Conservation (phyloP, 2,888 invertebrate genomes). For the Phanerotoma sp. region DNA sequence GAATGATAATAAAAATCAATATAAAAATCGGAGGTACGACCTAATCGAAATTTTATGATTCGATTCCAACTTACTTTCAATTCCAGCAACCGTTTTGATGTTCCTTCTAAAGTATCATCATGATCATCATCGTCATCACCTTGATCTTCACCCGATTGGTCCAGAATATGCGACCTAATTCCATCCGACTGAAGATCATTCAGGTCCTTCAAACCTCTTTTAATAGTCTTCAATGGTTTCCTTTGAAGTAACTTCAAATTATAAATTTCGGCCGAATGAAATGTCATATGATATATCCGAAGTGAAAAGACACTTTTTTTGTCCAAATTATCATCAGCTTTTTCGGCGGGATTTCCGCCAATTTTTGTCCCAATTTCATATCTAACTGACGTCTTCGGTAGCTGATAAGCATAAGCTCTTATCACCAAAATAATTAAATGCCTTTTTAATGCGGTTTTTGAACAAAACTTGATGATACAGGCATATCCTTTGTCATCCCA, state of each 20-base stretch:
- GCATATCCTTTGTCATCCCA: constrained; percentile 45
- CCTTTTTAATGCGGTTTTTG: constrained; percentile 40
- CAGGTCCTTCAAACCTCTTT: no score
- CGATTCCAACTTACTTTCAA: no score
- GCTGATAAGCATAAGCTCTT: constrained; percentile 41
- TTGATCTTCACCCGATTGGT: no score
- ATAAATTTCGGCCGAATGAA: constrained; percentile 44
- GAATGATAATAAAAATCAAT: no score
- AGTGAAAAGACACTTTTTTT: constrained; percentile 30
- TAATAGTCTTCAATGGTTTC: constrained; percentile 24
- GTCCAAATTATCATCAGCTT: background rate
- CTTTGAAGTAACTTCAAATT: constrained; percentile 42
- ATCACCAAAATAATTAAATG: constrained; percentile 48
- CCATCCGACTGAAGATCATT: no score
- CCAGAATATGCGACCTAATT: no score
- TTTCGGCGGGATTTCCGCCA: background rate
- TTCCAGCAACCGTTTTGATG: no score
- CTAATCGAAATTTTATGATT: no score
- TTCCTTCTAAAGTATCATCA: no score
- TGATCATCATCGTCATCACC: no score
- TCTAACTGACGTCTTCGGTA: background rate
- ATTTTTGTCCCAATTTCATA: no score
- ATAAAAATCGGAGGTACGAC: no score
- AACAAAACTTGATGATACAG: constrained; percentile 47
- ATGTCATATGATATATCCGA: constrained; percentile 43